A percentile compares a stretch with the other conserved stretches of the same genome.
Conservation (phyloP, 64 coral and sea anemone genomes). For the Montipora efflorescens region DNA sequence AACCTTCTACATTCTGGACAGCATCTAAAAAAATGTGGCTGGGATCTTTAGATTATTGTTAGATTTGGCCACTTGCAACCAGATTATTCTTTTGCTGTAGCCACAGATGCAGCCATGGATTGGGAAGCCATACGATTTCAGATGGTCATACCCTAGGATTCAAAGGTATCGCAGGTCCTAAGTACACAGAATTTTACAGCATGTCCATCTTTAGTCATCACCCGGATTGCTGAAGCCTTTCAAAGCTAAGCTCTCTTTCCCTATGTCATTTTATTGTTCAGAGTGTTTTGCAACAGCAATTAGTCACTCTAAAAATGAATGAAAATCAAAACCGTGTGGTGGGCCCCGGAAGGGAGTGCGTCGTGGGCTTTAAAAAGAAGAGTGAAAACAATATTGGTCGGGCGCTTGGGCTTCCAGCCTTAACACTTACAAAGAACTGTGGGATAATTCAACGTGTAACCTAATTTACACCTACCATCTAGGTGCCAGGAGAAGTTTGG, state of each 20-base stretch:
- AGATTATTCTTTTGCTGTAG: constrained; percentile 23
- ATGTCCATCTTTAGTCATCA: no score
- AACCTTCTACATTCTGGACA: constrained; percentile 25
- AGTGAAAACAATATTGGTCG: no score
- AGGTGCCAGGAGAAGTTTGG: constrained; percentile 32
- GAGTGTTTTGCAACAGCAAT: background rate
- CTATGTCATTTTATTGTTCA: background rate
- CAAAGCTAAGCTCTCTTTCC: background rate
- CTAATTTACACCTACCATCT: background rate
- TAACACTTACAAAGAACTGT: constrained; percentile 3
- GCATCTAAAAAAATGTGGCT: background rate
- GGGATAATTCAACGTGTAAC: no score
- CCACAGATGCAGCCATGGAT: constrained; percentile 42
- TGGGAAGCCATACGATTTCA: constrained; percentile 27
- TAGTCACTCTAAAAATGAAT: constrained; percentile 3
- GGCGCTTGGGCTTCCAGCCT: background rate
- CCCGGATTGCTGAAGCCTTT: no score
- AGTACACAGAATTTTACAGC: background rate
- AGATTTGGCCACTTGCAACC: constrained; percentile 10
- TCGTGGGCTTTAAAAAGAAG: no score
- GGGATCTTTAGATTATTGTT: constrained; percentile 36
- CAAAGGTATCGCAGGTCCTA: no score
- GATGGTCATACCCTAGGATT: constrained; percentile 24
- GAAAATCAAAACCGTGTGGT: background rate
- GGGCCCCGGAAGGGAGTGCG: background rate